Evolutionary conservation across 92 coral and sea anemone species (phyloP).

Genomic region (Palythoa grandis): DNA sequence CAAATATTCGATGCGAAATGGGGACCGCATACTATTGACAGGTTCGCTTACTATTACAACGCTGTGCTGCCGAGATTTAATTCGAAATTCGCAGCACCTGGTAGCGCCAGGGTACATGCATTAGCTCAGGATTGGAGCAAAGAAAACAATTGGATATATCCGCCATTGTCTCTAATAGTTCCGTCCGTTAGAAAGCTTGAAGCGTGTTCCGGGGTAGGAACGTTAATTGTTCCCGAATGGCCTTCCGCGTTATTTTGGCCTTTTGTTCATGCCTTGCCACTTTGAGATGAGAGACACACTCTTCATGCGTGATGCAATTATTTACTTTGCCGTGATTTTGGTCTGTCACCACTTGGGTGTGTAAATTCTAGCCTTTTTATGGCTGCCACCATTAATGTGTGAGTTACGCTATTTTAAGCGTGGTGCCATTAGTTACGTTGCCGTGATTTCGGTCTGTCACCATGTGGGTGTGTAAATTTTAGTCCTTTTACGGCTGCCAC

Average conservation of each 20-base stretch:
- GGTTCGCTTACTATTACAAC: not conserved
- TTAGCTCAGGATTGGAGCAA: not conserved
- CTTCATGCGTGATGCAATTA: not conserved
- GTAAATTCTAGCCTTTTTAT: not conserved
- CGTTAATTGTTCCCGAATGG: constrained; percentile 40
- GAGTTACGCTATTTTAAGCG: too few species aligned
- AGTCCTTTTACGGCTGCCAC: not conserved
- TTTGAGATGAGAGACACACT: not conserved
- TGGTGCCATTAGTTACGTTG: too few species aligned
- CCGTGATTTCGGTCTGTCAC: too few species aligned
- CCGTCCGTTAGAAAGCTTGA: not conserved
- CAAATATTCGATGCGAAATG: not conserved
- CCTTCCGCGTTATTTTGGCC: not conserved
- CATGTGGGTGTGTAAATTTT: too few species aligned
- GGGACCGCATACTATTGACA: not conserved
- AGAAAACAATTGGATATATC: not conserved
- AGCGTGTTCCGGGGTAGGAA: not conserved
- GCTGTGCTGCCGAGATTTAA: not conserved
- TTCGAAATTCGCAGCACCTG: not conserved
- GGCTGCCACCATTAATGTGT: not conserved
- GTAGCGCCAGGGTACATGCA: not conserved
- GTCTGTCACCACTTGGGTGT: not conserved
- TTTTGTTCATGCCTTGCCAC: not conserved
- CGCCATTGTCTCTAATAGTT: not conserved
- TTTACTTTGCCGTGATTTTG: not conserved